Percentiles rank a stretch among this genome's conserved stretches.
Evolutionary conservation across 1,140 invertebrate species (phyloP).

Genomic region (Dreissena rostriformis): DNA sequence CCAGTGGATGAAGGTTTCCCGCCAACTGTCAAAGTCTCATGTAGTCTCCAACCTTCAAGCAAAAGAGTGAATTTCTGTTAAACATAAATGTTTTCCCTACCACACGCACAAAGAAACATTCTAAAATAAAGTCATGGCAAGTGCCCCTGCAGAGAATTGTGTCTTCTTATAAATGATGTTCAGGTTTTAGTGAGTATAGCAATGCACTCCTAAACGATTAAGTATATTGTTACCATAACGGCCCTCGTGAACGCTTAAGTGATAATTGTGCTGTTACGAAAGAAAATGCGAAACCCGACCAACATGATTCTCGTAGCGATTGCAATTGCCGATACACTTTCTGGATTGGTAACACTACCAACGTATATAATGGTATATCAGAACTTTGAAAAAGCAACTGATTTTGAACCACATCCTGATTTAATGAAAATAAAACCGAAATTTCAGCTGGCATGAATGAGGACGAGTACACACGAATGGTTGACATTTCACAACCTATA

Average conservation of each 20-base stretch:
- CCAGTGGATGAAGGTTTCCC: too few relatives aligned
- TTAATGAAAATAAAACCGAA: not conserved
- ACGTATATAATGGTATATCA: conserved; percentile 9
- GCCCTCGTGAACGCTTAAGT: not conserved
- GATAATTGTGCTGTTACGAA: not conserved
- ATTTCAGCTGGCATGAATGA: not conserved
- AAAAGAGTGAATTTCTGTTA: too few relatives aligned
- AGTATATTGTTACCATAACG: conserved; percentile 3
- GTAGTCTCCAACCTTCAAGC: too few relatives aligned
- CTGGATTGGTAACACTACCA: conserved; percentile 9
- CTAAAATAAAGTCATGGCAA: too few relatives aligned
- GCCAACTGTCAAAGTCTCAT: too few relatives aligned
- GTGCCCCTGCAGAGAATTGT: too few relatives aligned
- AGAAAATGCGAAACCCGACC: not conserved
- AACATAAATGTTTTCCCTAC: too few relatives aligned
- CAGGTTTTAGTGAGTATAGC: not conserved
- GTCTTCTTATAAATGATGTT: too few relatives aligned
- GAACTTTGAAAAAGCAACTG: not conserved
- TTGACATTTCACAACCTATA: not conserved
- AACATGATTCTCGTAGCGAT: conserved; percentile 2
- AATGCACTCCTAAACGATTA: too few relatives aligned
- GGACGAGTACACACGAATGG: not conserved
- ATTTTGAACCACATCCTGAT: too few relatives aligned
- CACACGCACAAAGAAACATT: too few relatives aligned
- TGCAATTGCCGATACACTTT: not conserved